Percentiles rank a stretch among this genome's conserved stretches.
Evolutionary conservation across 2,797 vertebrate species (phyloP).

Genomic region (Monodelphis domestica): DNA sequence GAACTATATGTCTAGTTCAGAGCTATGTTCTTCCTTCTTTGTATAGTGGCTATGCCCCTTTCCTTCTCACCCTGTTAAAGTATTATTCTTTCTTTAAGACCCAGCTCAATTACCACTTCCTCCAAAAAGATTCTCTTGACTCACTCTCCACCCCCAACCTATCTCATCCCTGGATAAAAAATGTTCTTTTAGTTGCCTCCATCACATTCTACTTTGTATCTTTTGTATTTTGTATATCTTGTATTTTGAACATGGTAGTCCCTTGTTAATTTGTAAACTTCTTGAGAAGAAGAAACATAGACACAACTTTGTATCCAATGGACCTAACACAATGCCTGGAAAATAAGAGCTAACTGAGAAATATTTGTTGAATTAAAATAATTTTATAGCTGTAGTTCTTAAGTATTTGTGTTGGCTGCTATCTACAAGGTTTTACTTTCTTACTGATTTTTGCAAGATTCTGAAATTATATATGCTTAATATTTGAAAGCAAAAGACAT

Average conservation of each 20-base stretch:
- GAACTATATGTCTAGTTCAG: background rate
- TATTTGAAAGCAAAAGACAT: constrained; percentile 1
- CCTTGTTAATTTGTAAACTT: background rate
- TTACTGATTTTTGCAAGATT: constrained; percentile 26
- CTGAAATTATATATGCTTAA: constrained; percentile 33
- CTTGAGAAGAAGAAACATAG: background rate
- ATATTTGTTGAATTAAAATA: background rate
- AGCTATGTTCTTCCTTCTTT: background rate
- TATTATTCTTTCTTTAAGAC: background rate
- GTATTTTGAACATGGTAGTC: background rate
- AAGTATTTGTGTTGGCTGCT: constrained; percentile 25
- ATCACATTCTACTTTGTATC: background rate
- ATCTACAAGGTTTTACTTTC: constrained; percentile 9
- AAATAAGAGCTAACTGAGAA: background rate
- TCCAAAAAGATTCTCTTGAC: background rate
- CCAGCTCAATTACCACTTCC: background rate
- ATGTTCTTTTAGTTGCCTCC: background rate
- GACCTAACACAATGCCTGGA: background rate
- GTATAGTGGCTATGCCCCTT: background rate
- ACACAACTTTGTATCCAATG: background rate
- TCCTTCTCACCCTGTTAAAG: background rate
- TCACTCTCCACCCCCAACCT: background rate
- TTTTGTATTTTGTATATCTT: background rate
- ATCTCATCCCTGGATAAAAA: background rate
- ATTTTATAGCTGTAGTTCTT: background rate